These are phyloP conservation scores for Philotrypesis tridentata DNA, from an alignment of 1,140 invertebrate genomes.

Conservation along the genomic window DNA sequence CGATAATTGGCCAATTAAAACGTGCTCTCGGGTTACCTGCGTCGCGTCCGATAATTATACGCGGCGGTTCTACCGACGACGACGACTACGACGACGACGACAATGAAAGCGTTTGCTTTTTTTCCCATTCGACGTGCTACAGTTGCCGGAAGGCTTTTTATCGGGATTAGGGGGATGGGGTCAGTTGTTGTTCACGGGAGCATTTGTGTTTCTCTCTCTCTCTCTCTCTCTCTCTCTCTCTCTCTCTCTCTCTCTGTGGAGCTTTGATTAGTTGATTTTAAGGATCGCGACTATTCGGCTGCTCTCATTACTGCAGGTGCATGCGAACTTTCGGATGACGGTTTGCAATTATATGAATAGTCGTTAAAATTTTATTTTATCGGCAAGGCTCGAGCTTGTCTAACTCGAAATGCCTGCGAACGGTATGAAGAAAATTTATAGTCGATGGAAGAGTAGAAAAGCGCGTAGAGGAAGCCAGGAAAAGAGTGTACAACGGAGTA, in stretches of 20 bases:
- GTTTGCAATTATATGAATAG: neutral
- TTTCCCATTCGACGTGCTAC: neutral
- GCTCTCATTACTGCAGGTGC: neutral
- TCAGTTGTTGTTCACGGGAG: neutral
- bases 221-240: too few relatives aligned
- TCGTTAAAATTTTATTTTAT: neutral
- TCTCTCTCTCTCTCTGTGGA: too few relatives aligned
- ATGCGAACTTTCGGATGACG: neutral
- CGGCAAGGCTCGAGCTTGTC: too few relatives aligned
- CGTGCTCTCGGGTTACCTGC: constrained; percentile 69
- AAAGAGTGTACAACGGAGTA: neutral
- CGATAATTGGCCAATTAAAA: constrained; percentile 75
- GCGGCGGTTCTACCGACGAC: neutral
- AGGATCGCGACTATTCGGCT: neutral
- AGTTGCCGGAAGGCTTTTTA: neutral
- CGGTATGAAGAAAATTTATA: too few relatives aligned
- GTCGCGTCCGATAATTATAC: constrained; percentile 70
- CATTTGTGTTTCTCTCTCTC: neutral
- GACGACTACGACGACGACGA: neutral
- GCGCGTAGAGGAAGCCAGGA: neutral
- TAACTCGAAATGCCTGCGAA: too few relatives aligned
- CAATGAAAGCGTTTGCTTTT: neutral
- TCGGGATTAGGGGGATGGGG: neutral
- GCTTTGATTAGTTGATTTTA: neutral
- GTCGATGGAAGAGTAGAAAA: neutral